Percentiles rank a stretch among this genome's conserved stretches.
Evolutionary conservation across 2,797 vertebrate genomes (phyloP).

Genomic region (Heteromormyrus szaboi): DNA sequence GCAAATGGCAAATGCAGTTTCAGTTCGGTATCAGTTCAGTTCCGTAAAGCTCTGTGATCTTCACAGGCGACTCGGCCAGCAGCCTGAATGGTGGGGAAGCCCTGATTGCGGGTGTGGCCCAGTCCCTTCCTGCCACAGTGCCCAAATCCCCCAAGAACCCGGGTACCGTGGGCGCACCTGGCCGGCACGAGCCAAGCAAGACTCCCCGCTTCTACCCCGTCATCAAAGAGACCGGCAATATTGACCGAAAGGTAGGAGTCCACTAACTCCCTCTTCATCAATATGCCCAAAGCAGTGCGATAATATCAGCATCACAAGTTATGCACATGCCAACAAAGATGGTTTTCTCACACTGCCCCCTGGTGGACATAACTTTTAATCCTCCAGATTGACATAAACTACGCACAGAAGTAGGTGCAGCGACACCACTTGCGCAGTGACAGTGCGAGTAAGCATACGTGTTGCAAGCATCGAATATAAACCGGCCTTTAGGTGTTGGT

Average conservation of each 20-base stretch:
- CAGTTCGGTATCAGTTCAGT: neutral
- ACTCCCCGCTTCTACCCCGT: constrained; percentile 87
- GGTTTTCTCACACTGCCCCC: neutral
- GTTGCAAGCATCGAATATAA: neutral
- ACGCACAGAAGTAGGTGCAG: neutral
- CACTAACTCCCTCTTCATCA: neutral
- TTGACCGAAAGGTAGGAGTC: constrained; percentile 67
- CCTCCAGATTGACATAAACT: neutral
- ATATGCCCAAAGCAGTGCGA: neutral
- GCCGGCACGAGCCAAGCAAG: constrained; percentile 65
- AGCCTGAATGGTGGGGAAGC: constrained; percentile 36
- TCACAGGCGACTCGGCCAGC: constrained; percentile 38
- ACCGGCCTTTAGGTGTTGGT: neutral
- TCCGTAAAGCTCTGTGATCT: neutral
- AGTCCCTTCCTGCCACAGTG: constrained; percentile 67
- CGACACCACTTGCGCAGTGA: neutral
- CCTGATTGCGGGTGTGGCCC: constrained; percentile 48
- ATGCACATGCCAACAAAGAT: neutral
- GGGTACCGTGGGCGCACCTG: constrained; percentile 72
- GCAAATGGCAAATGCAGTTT: neutral
- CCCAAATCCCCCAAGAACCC: constrained; percentile 70
- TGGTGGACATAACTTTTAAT: neutral
- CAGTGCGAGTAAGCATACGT: neutral
- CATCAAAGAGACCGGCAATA: constrained; percentile 74
- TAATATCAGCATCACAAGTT: neutral